phyloP scores from a whole-genome alignment of 2,113 vertebrate genomes.

The Paramisgurnus dabryanus region DNA sequence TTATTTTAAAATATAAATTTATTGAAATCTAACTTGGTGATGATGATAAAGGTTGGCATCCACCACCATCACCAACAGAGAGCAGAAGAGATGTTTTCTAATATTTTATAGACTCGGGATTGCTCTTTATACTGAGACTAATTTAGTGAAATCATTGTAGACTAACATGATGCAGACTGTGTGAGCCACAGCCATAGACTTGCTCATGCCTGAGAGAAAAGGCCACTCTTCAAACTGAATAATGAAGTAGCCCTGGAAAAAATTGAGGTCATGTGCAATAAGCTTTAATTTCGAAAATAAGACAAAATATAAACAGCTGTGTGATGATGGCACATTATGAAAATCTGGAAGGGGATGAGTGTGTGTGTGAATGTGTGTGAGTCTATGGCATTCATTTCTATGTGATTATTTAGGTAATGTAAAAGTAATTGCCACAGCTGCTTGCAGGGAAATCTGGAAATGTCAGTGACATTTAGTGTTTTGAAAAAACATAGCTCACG shows the following conservation, averaged over 20 bases:
- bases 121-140: background rate
- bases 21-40: no score
- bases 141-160: background rate
- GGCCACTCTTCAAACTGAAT: conserved; percentile 65
- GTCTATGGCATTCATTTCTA: conserved; percentile 8
- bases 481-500: background rate
- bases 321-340: conserved; percentile 53
- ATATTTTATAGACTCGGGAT: background rate
- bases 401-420: conserved; percentile 39
- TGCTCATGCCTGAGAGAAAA: conserved; percentile 4
- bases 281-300: conserved; percentile 54
- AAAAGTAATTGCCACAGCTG: conserved; percentile 22
- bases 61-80: no score
- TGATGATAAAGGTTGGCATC: no score
- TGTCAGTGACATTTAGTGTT: background rate
- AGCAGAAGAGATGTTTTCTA: no score
- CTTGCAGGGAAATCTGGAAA: conserved; percentile 2
- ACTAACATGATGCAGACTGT: background rate
- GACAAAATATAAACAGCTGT: conserved; percentile 47
- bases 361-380: background rate
- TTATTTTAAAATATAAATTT: no score
- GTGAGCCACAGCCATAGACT: background rate
- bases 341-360: conserved; percentile 52
- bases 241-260: conserved; percentile 64
- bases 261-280: conserved; percentile 62